phyloP scores from a whole-genome alignment of 1,140 invertebrate genomes.

The Acyrthosiphon pisum region DNA sequence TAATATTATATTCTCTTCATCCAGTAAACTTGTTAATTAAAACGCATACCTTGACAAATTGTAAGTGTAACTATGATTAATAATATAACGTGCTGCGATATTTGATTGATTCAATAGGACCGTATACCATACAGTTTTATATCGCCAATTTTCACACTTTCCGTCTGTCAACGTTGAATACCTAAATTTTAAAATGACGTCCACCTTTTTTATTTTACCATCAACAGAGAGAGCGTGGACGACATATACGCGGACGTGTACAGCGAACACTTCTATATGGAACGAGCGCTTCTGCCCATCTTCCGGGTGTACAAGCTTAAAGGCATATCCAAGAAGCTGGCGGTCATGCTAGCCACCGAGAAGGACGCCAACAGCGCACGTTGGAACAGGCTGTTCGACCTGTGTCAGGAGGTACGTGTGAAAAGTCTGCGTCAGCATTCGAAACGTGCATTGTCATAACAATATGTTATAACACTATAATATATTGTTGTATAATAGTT shows the following conservation, averaged over 20 bases:
- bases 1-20: too few species aligned
- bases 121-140: background rate
- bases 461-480: too few species aligned
- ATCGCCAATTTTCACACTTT: background rate
- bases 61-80: too few species aligned
- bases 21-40: too few species aligned
- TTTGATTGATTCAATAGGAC: background rate
- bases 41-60: too few species aligned
- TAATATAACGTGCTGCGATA: background rate
- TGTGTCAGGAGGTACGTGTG: constrained; percentile 46
- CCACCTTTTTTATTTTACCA: background rate
- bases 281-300: constrained; percentile 48
- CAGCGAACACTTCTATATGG: constrained; percentile 50
- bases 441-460: background rate
- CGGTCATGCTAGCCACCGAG: constrained; percentile 22
- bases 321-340: constrained; percentile 45
- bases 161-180: background rate
- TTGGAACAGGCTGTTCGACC: constrained; percentile 41
- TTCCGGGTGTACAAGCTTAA: constrained; percentile 49
- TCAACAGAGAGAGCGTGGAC: constrained; percentile 39
- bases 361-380: background rate
- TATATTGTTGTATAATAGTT: too few species aligned
- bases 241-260: constrained; percentile 47
- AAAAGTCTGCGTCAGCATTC: background rate
- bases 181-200: background rate